These are phyloP conservation scores for Azorinus chamasolen DNA, from an alignment of 2,888 invertebrate genomes.

Conservation along the genomic window DNA sequence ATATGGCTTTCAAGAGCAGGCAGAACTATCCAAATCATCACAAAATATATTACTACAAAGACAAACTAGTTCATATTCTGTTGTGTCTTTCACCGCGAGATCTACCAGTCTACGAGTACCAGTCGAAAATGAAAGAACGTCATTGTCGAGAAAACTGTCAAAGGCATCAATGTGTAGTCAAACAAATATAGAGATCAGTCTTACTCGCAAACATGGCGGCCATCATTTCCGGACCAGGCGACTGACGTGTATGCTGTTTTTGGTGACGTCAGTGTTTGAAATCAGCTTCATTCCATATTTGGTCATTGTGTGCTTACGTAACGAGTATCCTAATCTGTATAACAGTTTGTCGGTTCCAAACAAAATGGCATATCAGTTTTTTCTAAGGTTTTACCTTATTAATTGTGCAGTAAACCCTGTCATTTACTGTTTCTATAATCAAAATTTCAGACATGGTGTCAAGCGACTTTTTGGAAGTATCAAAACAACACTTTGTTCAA, in stretches of 20 bases:
- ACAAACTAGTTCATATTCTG: constrained; percentile 39
- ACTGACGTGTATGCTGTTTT: constrained; percentile 58
- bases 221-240: constrained; percentile 49
- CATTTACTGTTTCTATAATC: constrained; percentile 62
- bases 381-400: constrained; percentile 55
- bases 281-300: constrained; percentile 62
- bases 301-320: constrained; percentile 46
- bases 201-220: constrained; percentile 58
- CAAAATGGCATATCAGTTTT: constrained; percentile 60
- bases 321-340: constrained; percentile 39
- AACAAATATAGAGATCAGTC: constrained; percentile 45
- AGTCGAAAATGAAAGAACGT: constrained; percentile 10
- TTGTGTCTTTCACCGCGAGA: constrained; percentile 26
- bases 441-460: constrained; percentile 60
- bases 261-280: constrained; percentile 60
- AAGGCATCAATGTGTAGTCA: constrained; percentile 40
- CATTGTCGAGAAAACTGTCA: constrained; percentile 20
- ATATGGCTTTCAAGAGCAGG: constrained; percentile 23
- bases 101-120: constrained; percentile 23
- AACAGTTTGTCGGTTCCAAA: constrained; percentile 18
- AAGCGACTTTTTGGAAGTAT: constrained; percentile 47
- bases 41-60: constrained; percentile 41
- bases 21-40: constrained; percentile 13
- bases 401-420: constrained; percentile 62
- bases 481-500: constrained; percentile 10